Evolutionary conservation across 2,888 invertebrate genomes (phyloP).

Genomic region (Neocrepidodera transversa): DNA sequence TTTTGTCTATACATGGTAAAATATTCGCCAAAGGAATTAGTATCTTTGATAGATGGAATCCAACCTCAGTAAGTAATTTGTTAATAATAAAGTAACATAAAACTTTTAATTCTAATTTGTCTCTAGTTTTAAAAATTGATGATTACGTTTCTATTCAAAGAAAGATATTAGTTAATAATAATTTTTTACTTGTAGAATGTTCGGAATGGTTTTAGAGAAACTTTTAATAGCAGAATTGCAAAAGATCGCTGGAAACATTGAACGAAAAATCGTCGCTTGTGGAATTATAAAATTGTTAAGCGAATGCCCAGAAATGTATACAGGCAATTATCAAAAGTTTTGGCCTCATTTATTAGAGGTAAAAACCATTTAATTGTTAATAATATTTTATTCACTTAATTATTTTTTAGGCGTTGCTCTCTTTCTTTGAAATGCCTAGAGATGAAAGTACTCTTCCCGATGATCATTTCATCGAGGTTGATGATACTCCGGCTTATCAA

Average conservation of each 20-base stretch:
- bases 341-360: conserved; percentile 70
- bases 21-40: conserved; percentile 76
- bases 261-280: conserved; percentile 90
- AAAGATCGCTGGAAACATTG: conserved; percentile 81
- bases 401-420: conserved; percentile 75
- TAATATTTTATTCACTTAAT: no score
- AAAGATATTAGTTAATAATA: no score
- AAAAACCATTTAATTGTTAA: no score
- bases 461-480: conserved; percentile 88
- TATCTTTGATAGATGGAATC: conserved; percentile 83
- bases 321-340: conserved; percentile 70
- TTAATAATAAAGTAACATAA: no score
- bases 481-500: conserved; percentile 86
- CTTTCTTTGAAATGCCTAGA: conserved; percentile 87
- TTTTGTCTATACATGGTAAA: conserved; percentile 86
- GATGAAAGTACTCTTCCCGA: conserved; percentile 81
- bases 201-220: conserved; percentile 93
- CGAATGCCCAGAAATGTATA: conserved; percentile 73
- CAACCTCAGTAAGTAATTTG: conserved; percentile 79
- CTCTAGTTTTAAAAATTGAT: no score
- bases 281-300: conserved; percentile 87
- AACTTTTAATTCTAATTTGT: no score
- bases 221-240: conserved; percentile 86
- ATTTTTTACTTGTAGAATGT: conserved; percentile 74
- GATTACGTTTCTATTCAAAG: no score